phyloP scores from a whole-genome alignment of 2,113 vertebrate species.

The Sardina pilchardus region DNA sequence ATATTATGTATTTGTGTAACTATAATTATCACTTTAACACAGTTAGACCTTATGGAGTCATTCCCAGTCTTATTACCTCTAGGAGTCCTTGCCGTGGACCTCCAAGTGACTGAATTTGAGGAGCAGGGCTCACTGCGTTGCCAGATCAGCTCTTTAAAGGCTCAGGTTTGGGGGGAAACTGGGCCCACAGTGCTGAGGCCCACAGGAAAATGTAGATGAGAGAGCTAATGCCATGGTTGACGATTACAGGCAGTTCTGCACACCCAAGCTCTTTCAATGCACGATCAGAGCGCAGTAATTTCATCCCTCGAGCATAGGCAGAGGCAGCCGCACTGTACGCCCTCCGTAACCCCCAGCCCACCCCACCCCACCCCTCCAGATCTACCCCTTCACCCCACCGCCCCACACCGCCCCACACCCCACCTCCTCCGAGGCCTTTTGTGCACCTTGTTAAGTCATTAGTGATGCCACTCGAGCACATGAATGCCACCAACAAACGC shows the following conservation, averaged over 20 bases:
- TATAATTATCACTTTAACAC: not conserved
- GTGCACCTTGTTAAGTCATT: slow-evolving; percentile 28
- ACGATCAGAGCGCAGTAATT: slow-evolving; percentile 26
- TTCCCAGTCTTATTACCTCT: not conserved
- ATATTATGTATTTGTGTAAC: not conserved
- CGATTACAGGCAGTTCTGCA: slow-evolving; percentile 19
- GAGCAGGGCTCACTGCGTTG: not conserved
- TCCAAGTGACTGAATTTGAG: not conserved
- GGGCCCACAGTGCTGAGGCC: not conserved
- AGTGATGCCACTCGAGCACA: slow-evolving; percentile 26
- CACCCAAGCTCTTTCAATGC: slow-evolving; percentile 21
- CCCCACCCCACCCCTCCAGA: not conserved
- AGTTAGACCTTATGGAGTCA: not conserved
- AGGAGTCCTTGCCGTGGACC: not conserved
- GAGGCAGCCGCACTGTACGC: not conserved
- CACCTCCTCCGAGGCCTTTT: not conserved
- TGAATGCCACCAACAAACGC: slow-evolving; percentile 26
- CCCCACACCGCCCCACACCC: too few relatives aligned
- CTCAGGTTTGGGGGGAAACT: not conserved
- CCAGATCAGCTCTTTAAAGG: not conserved
- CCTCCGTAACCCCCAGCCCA: not conserved
- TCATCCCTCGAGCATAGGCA: slow-evolving; percentile 10
- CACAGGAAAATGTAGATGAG: slow-evolving; percentile 12
- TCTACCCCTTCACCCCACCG: not conserved
- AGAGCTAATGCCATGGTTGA: not conserved